Base-by-base conservation (phyloP, 2,797 vertebrate genomes). In the Apogon hyalosoma region DNA sequence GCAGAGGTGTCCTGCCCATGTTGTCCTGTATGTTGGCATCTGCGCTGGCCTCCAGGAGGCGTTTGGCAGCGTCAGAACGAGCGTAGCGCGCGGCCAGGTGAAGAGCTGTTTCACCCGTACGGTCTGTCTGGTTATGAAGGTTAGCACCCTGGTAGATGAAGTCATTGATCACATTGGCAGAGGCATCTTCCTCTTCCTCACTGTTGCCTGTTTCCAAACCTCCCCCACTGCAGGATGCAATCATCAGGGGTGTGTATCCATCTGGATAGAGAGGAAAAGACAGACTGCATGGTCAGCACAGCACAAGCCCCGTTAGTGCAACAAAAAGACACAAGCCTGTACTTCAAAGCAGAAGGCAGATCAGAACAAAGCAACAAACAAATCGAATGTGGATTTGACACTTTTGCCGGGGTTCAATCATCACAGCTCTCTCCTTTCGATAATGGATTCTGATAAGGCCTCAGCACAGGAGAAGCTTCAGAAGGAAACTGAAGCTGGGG, bases 141-240 rank as follows among this genome's bases (percentile, higher is more conserved):
- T 96, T 98, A 88, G 98, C 98, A 0, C 98, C 98, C 84, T 99
- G 98, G 87, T 98, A 99, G 79, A 99, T 99, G 88, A 99, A 99
- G 85, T 99, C 98, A 0, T 97, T 96, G 81, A 99, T 98, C 83
- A 98, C 97, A 0, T 98, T 97, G 0, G 96, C 96, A 0, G 95
- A 95, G 0, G 96, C 96, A 2, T 99, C 98, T 15, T 98, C 98
- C 51, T 98, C 98, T 64, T 99, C 98, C 73, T 99, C 98, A 0
- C 95, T 97, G 76, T 96, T 96, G 28, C 95, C 98, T 0, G 95
- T 98, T 88, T 99, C 98, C 64, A 99, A 90, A 55, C 98, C 98
- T 48, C 98, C 98, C 2, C 98, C 98, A 0, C 98, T 99, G 91
- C 98, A 99, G 0, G 98, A 98, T 31, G 98, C 98, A 2, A 99